phyloP scores from a whole-genome alignment of 2,888 invertebrate species.

The Phalangium opilio region DNA sequence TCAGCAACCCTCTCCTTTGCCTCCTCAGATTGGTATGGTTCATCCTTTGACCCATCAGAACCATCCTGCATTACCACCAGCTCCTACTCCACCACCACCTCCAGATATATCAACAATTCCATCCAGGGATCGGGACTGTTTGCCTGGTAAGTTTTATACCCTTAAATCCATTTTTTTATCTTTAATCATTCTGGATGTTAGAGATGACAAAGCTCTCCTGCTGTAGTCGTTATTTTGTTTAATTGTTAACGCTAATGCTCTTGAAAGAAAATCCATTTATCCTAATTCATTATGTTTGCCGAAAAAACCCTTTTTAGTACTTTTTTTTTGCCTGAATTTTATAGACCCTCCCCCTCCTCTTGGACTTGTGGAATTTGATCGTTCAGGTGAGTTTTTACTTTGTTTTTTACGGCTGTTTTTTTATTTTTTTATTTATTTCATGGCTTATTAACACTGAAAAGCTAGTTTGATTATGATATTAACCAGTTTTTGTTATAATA shows the following conservation, averaged over 20 bases:
- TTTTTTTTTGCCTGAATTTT: too few relatives aligned
- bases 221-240: not conserved
- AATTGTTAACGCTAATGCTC: slow-evolving; percentile 3
- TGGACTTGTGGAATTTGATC: too few relatives aligned
- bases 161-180: not conserved
- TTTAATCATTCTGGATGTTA: not conserved
- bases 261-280: not conserved
- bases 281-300: not conserved
- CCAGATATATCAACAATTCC: slow-evolving; percentile 28
- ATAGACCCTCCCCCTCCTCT: too few relatives aligned
- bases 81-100: slow-evolving; percentile 45
- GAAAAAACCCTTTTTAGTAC: too few relatives aligned
- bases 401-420: too few relatives aligned
- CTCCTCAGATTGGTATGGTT: slow-evolving; percentile 60
- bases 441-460: too few relatives aligned
- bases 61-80: slow-evolving; percentile 33
- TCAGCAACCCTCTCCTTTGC: slow-evolving; percentile 14
- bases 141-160: slow-evolving; percentile 10
- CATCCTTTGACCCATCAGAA: slow-evolving; percentile 47
- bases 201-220: not conserved
- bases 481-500: too few relatives aligned
- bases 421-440: too few relatives aligned
- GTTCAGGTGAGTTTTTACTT: too few relatives aligned
- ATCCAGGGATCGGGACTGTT: slow-evolving; percentile 5
- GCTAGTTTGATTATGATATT: too few relatives aligned